These are phyloP conservation scores for Nesogale talazaci DNA, from an alignment of 2,113 vertebrate species.

Conservation along the genomic window DNA sequence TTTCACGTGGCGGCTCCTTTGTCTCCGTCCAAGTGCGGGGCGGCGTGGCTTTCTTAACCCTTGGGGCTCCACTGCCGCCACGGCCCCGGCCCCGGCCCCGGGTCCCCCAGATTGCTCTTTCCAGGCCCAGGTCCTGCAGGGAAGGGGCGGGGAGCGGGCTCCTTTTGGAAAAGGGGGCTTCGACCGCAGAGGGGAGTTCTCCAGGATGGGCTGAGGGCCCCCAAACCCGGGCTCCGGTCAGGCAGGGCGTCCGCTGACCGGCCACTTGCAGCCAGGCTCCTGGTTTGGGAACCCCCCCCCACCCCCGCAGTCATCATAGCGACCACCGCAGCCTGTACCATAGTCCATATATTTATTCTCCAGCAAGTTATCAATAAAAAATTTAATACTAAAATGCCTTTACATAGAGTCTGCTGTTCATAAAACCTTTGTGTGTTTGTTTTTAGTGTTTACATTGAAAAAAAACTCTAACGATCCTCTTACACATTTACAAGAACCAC, in stretches of 20 bases:
- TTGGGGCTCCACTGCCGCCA: background rate
- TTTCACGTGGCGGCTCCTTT: conserved; percentile 63
- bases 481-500: conserved; percentile 87
- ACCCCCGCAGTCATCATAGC: background rate
- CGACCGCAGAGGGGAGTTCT: too few species aligned
- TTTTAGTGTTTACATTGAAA: conserved; percentile 88
- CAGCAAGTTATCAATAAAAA: conserved; percentile 91
- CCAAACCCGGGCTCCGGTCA: too few species aligned
- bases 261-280: too few species aligned
- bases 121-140: too few species aligned
- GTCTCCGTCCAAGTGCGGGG: conserved; percentile 71
- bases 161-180: too few species aligned
- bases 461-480: conserved; percentile 79
- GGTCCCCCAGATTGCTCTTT: background rate
- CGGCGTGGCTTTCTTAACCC: conserved; percentile 56
- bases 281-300: too few species aligned
- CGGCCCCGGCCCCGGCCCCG: too few species aligned
- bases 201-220: too few species aligned
- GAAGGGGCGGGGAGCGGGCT: too few species aligned
- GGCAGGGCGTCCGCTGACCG: too few species aligned
- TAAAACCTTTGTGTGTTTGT: conserved; percentile 84
- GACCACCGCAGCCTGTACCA: conserved; percentile 48
- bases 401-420: conserved; percentile 90
- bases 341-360: conserved; percentile 90
- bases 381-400: conserved; percentile 91